Conservation (phyloP, 2,797 vertebrate genomes). For the Heliangelus exortis region DNA sequence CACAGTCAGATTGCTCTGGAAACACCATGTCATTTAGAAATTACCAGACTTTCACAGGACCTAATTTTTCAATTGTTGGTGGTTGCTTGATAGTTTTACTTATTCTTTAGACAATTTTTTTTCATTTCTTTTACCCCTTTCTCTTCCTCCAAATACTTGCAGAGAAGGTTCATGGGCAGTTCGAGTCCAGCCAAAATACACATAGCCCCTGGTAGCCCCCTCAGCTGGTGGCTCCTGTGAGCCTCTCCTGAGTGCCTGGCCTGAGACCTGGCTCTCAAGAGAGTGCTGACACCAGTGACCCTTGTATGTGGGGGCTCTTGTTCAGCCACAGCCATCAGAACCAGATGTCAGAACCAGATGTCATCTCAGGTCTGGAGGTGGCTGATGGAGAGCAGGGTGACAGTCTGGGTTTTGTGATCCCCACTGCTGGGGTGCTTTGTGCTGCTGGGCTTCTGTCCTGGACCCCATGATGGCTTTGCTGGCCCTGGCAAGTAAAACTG, state of each 20-base stretch:
- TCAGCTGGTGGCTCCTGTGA: background rate
- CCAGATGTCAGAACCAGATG: too few relatives aligned
- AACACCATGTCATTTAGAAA: background rate
- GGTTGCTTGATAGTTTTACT: background rate
- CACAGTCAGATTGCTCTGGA: background rate
- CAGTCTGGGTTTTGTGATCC: accelerated
- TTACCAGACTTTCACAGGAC: background rate
- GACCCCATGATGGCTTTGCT: accelerated
- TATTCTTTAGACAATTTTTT: background rate
- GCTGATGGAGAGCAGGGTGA: background rate
- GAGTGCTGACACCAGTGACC: background rate
- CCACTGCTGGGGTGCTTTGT: accelerated
- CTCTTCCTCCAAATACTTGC: constrained; percentile 22
- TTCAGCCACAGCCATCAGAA: background rate
- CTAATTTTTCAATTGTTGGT: background rate
- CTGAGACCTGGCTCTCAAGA: background rate
- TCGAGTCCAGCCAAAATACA: background rate
- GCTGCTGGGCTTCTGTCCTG: background rate
- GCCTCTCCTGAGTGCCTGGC: background rate
- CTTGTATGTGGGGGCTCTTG: background rate
- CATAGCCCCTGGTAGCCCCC: background rate
- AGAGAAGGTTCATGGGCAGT: background rate
- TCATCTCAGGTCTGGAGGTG: background rate
- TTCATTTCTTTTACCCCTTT: background rate
- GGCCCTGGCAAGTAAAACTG: background rate